Evolutionary conservation across 1,140 invertebrate species (phyloP), one percentile per base, ranked within the genome.

Genomic region (Philopotamus ludificatus): DNA sequence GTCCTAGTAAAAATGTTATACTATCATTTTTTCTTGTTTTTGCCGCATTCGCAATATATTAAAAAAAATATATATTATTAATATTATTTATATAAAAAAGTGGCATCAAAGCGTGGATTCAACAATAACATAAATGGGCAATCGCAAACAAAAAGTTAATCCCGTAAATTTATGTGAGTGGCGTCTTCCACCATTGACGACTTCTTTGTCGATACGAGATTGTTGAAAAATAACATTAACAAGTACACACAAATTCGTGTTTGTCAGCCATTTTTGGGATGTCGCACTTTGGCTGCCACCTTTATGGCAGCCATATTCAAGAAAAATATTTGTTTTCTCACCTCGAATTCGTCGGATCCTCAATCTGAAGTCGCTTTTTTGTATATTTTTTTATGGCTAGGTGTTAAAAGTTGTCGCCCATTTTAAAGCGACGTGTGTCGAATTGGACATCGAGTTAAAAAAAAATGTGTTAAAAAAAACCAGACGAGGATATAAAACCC

Each of bases 241-340:
- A 60, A 45, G 57, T 60, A 18, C 12, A 25, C 51, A 41, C 44
- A 23, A 26, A 34, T 12, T 34, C 1, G 15, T 60, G 57, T 60
- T 60, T 60, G 41, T 47, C 22, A 23, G 23, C 57, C 41, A 47
- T 60, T 60, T 60, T 60, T 22, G 57, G 42, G 57, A 23, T 60
- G 42, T 20, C n/a, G 41, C 47, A 22, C 47, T 60, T 60, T 57
- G 4, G 4, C 22, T 22, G 18, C 57, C 28, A 16, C 57, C 47
- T 60, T 28, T 44, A 60, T 28, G 42, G 41, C 42, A 47, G 22
- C 44, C 16, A 60, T 47, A 23, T 60, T 44, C 25, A 18, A 47
- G 44, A 25, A 47, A 21, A 23, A 60, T 60, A 47, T 60, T 60
- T 60, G 20, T 47, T 47, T 60, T 60, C 57, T 47, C 57, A 60